Evolutionary conservation across 2,797 vertebrate genomes (phyloP).

Genomic region (Macroramphosus scolopax): DNA sequence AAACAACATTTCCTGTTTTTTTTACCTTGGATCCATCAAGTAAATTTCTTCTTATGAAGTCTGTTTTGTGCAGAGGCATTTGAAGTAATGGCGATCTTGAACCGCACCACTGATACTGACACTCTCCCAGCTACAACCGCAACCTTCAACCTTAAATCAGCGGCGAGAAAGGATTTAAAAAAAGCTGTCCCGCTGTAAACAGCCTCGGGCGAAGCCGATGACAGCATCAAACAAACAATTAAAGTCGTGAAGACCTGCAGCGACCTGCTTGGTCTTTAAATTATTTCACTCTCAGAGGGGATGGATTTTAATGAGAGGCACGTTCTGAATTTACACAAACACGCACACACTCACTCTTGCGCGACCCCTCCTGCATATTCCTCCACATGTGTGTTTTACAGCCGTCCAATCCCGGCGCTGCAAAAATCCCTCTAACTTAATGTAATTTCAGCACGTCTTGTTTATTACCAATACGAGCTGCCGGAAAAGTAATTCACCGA

Average conservation of each 20-base stretch:
- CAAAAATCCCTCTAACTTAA: too few relatives aligned
- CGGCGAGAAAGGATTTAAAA: slow-evolving; percentile 38
- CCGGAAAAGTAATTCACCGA: too few relatives aligned
- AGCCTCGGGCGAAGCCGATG: slow-evolving; percentile 35
- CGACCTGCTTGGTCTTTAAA: slow-evolving; percentile 39
- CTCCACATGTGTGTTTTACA: not conserved
- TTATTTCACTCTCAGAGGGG: slow-evolving; percentile 39
- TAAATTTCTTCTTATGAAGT: too few relatives aligned
- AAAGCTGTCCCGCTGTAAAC: slow-evolving; percentile 24
- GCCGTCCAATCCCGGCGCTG: too few relatives aligned
- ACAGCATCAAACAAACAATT: slow-evolving; percentile 44
- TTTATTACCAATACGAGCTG: too few relatives aligned
- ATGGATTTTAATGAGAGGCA: slow-evolving; percentile 38
- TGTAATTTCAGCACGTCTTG: too few relatives aligned
- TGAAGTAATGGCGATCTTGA: too few relatives aligned
- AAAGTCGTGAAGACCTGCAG: slow-evolving; percentile 37
- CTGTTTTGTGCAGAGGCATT: too few relatives aligned
- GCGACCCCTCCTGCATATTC: not conserved
- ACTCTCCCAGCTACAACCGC: slow-evolving; percentile 11
- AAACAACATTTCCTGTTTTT: too few relatives aligned
- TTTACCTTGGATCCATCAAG: too few relatives aligned
- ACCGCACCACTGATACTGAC: not conserved
- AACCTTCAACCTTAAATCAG: slow-evolving; percentile 32
- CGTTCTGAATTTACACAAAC: slow-evolving; percentile 10
- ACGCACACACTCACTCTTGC: not conserved